Evolutionary conservation across 2,797 vertebrate species (phyloP).

Genomic region (Poeciliopsis turneri): DNA sequence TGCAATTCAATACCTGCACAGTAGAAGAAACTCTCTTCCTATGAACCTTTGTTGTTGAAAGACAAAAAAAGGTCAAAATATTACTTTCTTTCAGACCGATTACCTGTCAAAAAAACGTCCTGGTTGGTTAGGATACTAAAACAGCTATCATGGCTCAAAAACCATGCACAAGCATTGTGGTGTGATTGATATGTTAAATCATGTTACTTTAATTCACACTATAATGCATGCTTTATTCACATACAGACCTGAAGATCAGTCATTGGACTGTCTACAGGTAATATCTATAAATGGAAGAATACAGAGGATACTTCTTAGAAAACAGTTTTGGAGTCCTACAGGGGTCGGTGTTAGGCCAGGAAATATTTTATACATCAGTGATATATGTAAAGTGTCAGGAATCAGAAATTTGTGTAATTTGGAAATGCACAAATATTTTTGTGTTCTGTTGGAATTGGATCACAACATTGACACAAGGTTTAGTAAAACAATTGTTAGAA

Average conservation of each 20-base stretch:
- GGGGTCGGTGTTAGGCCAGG: background rate
- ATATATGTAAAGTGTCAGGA: background rate
- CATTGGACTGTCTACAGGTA: background rate
- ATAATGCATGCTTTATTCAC: background rate
- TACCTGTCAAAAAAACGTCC: background rate
- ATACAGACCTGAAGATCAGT: background rate
- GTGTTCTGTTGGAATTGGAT: background rate
- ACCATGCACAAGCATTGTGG: background rate
- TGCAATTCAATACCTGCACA: slow-evolving; percentile 32
- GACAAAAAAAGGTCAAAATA: slow-evolving; percentile 4
- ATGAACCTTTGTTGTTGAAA: background rate
- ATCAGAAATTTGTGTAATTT: background rate
- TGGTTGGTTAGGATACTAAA: background rate
- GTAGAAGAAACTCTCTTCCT: background rate
- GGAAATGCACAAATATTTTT: background rate
- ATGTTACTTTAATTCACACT: background rate
- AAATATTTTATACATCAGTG: background rate
- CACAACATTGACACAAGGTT: background rate
- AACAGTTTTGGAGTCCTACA: background rate
- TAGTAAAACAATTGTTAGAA: background rate
- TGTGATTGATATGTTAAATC: background rate
- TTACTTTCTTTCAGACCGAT: background rate
- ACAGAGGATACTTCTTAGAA: background rate
- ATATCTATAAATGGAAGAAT: background rate
- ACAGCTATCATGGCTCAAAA: background rate